Conservation (phyloP, 2,888 invertebrate genomes). For the Sepiola atlantica region DNA sequence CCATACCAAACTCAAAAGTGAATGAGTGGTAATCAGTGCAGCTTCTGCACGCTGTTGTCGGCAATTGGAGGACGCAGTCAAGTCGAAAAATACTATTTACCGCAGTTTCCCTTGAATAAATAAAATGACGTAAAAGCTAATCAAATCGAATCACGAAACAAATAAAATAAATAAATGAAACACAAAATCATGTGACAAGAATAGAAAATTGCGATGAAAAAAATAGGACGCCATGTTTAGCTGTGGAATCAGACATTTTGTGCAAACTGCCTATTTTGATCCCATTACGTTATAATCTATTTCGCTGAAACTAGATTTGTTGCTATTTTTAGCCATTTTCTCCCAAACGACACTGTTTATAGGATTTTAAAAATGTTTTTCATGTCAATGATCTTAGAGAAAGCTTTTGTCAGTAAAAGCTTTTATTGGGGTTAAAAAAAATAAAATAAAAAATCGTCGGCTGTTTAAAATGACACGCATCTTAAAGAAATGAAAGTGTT, state of each 20-base stretch:
- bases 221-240: background rate
- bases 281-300: background rate
- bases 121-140: background rate
- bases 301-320: background rate
- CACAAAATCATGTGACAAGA: background rate
- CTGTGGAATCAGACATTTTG: background rate
- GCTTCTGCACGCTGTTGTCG: background rate
- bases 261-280: background rate
- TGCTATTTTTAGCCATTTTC: background rate
- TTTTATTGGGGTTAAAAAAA: background rate
- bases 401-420: background rate
- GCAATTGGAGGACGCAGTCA: background rate
- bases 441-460: background rate
- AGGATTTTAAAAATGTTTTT: conserved; percentile 9
- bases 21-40: background rate
- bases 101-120: background rate
- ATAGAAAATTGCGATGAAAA: background rate
- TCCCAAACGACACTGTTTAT: background rate
- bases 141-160: background rate
- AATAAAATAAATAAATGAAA: background rate
- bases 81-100: background rate
- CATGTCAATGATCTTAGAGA: background rate
- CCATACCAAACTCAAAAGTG: no score
- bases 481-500: background rate
- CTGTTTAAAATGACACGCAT: background rate